A percentile compares a stretch with the other conserved stretches of the same genome.
phyloP scores from a whole-genome alignment of 2,113 vertebrate species.

The Spheniscus mendiculus region DNA sequence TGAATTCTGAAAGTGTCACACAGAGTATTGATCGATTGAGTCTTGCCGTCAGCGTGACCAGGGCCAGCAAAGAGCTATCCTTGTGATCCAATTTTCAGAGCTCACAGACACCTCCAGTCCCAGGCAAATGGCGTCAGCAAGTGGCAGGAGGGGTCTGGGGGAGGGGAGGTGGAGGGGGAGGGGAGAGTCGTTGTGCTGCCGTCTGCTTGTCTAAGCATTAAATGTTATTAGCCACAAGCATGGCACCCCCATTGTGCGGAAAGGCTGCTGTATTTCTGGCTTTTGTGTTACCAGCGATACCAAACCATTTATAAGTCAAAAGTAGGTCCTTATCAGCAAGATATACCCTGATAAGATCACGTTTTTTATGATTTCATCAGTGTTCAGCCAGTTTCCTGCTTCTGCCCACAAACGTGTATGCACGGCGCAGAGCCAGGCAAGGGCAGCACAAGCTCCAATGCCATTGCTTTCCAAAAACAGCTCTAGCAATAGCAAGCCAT shows the following conservation, averaged over 20 bases:
- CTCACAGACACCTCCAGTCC: constrained; percentile 84
- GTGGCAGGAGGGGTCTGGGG: constrained; percentile 31
- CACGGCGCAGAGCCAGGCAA: rapidly evolving
- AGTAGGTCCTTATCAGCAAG: constrained; percentile 39
- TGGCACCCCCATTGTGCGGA: not conserved
- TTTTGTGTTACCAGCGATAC: constrained; percentile 17
- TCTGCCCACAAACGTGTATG: not conserved
- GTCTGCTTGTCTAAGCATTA: constrained; percentile 23
- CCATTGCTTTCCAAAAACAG: not conserved
- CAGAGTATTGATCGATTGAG: constrained; percentile 87
- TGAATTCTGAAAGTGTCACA: constrained; percentile 81
- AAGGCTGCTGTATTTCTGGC: not conserved
- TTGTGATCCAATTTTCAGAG: constrained; percentile 92
- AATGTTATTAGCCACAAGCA: constrained; percentile 3
- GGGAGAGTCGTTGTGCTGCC: not conserved
- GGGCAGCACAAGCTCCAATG: rapidly evolving
- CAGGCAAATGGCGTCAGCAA: constrained; percentile 76
- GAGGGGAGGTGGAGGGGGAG: not conserved
- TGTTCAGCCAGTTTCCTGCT: not conserved
- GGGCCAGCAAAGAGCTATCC: constrained; percentile 83
- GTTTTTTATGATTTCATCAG: not conserved
- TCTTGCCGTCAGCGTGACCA: constrained; percentile 84
- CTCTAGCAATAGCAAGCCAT: rapidly evolving
- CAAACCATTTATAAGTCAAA: constrained; percentile 9
- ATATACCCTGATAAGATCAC: not conserved